Conservation (phyloP, 1,140 invertebrate species). For the Macrotrachela quadricornifera region DNA sequence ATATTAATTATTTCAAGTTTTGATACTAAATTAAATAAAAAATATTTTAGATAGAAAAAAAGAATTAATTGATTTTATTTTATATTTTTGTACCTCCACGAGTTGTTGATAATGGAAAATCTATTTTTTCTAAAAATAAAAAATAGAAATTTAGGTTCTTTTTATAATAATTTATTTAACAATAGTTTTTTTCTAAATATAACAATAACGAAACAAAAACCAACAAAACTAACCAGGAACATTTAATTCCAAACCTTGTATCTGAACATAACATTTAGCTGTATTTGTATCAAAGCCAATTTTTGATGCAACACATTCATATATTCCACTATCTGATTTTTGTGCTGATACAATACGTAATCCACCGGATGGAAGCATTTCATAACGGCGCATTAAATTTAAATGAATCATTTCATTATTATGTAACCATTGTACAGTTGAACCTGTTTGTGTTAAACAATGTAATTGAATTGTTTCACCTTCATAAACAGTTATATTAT, state of each 20-base stretch:
- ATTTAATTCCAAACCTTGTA: not conserved
- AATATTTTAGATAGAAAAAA: too few species aligned
- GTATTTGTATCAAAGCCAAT: conserved; percentile 3
- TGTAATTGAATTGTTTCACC: conserved; percentile 1
- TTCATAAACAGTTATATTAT: conserved; percentile 9
- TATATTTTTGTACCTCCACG: too few species aligned
- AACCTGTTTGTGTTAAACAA: conserved; percentile 2
- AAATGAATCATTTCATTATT: conserved; percentile 7
- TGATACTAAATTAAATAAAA: too few species aligned
- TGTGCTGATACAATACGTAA: conserved; percentile 7
- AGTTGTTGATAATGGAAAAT: too few species aligned
- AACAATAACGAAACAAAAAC: too few species aligned
- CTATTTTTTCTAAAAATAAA: too few species aligned
- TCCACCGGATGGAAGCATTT: conserved; percentile 3
- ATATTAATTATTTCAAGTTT: too few species aligned
- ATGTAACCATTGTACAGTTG: conserved; percentile 8
- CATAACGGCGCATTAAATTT: conserved; percentile 7
- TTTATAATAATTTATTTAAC: too few species aligned
- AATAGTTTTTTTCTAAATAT: too few species aligned
- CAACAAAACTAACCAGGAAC: too few species aligned
- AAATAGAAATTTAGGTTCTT: too few species aligned
- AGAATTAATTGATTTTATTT: too few species aligned
- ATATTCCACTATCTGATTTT: conserved; percentile 8
- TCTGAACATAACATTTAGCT: conserved; percentile 2
- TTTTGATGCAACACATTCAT: conserved; percentile 9